Evolutionary conservation across 2,797 vertebrate species (phyloP).

Genomic region (Brachyalestes nurse): DNA sequence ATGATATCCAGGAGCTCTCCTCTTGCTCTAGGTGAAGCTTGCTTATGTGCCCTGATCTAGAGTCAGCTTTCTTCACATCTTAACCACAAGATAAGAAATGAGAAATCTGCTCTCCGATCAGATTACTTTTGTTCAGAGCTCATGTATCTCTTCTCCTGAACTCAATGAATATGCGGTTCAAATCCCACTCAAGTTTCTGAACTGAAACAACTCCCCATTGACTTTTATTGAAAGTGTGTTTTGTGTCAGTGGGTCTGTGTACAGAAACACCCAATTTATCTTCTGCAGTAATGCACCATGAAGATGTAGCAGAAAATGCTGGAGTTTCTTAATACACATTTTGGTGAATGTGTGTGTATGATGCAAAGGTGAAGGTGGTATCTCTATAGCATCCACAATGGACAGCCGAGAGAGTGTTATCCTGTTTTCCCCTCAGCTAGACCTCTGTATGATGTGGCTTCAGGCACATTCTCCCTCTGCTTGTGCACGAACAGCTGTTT

Average conservation of each 20-base stretch:
- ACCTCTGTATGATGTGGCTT: background rate
- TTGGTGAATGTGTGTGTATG: background rate
- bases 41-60: no score
- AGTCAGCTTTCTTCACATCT: no score
- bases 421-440: background rate
- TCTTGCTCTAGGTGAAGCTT: no score
- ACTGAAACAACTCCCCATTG: background rate
- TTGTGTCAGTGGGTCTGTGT: background rate
- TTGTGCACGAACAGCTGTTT: constrained; percentile 22
- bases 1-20: no score
- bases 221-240: background rate
- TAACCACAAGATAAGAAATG: no score
- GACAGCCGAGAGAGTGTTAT: background rate
- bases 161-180: no score
- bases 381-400: background rate
- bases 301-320: background rate
- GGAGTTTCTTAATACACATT: background rate
- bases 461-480: constrained; percentile 12
- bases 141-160: no score
- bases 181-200: no score
- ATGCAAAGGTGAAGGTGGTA: background rate
- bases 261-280: background rate
- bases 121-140: no score
- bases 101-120: no score
- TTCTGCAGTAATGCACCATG: background rate